Evolutionary conservation across 2,113 vertebrate genomes (phyloP), one percentile per base, ranked within the genome.

Genomic region (Murina feae): DNA sequence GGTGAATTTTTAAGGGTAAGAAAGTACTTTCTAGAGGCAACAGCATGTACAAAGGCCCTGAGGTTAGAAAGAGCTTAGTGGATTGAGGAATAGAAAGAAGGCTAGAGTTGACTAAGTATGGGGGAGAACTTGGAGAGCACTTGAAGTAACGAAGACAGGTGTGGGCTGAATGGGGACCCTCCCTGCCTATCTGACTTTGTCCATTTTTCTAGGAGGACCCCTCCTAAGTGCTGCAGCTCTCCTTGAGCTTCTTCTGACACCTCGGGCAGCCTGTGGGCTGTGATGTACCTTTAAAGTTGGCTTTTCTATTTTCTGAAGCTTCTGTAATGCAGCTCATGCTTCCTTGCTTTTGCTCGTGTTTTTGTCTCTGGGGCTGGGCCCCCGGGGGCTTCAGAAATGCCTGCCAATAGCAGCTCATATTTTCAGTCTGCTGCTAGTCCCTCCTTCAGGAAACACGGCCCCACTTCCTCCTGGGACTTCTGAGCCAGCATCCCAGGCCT

Each of bases 391-490:
- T 30, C 89, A 76, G 51, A 89, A 95, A 58, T 71, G 47, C 37
- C 80, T 86, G 39, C 71, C n/a, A 76, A 32, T 21, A 78, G 37
- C 21, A 92, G 78, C 76, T 88, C 47, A 9, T 76, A n/a, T 84
- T 95, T 79, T 66, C 83, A 93, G 72, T 65, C 66, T 37, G 49
- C 88, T 89, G 71, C 87, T 94, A 92, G 66, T 60, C 80, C 32
- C 42, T 32, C 60, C 23, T 55, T 89, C 63, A 60, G 78, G 58
- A 71, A 96, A 88, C 42, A 89, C 58, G 65, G 55, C 53, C 63
- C 55, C 66, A 71, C 87, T 94, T 94, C 81, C 72, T 92, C 65
- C 80, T 74, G 51, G 89, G 83, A 95, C 55, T 94, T 91, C 79
- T 66, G 68, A 91, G 83, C 79, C 85, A 74, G 84, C 84, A 82